Percentiles rank a stretch among this genome's conserved stretches.
These are phyloP conservation scores for Gymnoscopelus braueri DNA, from an alignment of 2,797 vertebrate genomes.

Conservation along the genomic window DNA sequence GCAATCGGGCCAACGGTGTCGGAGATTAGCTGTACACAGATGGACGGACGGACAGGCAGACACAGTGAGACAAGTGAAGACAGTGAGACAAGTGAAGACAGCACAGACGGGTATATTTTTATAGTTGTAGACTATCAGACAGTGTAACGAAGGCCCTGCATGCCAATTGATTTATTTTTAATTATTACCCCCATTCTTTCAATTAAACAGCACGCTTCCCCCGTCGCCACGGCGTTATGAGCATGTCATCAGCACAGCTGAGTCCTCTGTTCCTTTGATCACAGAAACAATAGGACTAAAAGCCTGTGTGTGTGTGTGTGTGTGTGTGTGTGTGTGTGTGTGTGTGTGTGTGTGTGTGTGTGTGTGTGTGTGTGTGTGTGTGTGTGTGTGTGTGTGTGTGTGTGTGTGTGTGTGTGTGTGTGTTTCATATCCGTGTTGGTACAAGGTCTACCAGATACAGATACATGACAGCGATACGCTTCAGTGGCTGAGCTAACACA, in stretches of 20 bases:
- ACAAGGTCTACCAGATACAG: slow-evolving; percentile 41
- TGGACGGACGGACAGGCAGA: too few species aligned
- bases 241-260: slow-evolving; percentile 43
- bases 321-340: background rate
- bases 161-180: slow-evolving; percentile 76
- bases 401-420: slow-evolving; percentile 10
- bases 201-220: slow-evolving; percentile 59
- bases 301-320: slow-evolving; percentile 17
- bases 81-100: background rate
- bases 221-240: slow-evolving; percentile 22
- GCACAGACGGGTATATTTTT: too few species aligned
- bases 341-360: slow-evolving; percentile 5
- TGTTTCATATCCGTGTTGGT: slow-evolving; percentile 16
- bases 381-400: slow-evolving; percentile 11
- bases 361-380: slow-evolving; percentile 1
- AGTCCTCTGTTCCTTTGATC: slow-evolving; percentile 26
- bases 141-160: slow-evolving; percentile 53
- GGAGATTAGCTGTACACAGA: too few species aligned
- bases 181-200: slow-evolving; percentile 61
- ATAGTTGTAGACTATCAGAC: too few species aligned
- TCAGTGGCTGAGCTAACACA: slow-evolving; percentile 39
- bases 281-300: slow-evolving; percentile 36
- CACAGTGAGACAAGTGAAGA: too few species aligned
- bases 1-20: too few species aligned
- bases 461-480: slow-evolving; percentile 49